Base-by-base conservation (phyloP, 2,888 invertebrate genomes). In the Drosophila flavopinicola region DNA sequence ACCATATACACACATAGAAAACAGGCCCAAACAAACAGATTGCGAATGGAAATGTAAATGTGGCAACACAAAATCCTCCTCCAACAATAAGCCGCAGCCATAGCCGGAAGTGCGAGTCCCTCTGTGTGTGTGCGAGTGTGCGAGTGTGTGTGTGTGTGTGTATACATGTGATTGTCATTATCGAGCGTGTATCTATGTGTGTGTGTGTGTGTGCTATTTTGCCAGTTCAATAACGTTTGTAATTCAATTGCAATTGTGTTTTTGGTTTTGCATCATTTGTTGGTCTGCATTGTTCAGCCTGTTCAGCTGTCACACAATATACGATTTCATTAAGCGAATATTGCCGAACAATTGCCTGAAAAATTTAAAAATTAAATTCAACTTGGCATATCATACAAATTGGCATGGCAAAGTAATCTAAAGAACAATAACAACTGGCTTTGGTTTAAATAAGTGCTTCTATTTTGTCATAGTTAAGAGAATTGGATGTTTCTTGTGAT, bases 21-120 rank as follows among this genome's bases (percentile, higher is more conserved):
- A 59, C 41, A 32, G 33, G 30, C 41, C 45, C 39, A 54, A 64
- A 54, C 54, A 67, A 75, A 69, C 75, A 69, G 54, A 75, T 54
- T 66, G 73, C 54, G 49, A 77, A 64, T 56, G 63, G 42, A 77
- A 63, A 77, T 75, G 74, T 60, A 79, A 77, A 70, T 66, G 74
- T 56, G 75, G 56, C 42, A 70, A 60, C 60, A 66, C 59, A 57
- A 53, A 71, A 69, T 69, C 61, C 54, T 69, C 61, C 54, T 24
- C 56, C 37, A 58, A 53, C 70, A 74, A 67, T 58, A 37, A 48
- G 69, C 57, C 69, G 17, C 74, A 70, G 48, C 48, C 63, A 49
- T 47, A 41, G 23, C 47, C 73, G 74, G 74, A 73, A 61, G 48
- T 67, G 49, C 42, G 51, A 11, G 20, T 24, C 24, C 10, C 30